Evolutionary conservation across 1,140 invertebrate species (phyloP), one percentile per base, ranked within the genome.

Genomic region (Ostrea edulis): DNA sequence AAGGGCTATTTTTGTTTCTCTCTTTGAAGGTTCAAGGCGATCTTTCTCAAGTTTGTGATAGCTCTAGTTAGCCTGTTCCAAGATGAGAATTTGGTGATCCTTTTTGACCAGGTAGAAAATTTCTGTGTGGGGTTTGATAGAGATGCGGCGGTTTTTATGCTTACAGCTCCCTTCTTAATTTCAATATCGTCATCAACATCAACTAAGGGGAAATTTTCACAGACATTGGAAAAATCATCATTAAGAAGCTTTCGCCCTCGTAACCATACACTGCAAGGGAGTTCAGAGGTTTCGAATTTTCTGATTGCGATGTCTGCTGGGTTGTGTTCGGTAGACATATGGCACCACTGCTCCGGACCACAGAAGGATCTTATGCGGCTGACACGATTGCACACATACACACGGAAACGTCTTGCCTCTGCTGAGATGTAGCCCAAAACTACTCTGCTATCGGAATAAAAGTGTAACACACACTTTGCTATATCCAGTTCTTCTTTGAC

Each of bases 371-470:
- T 65, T 4, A 90, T 90, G 4, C 84, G 65, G 22, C 85, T 53
- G 7, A 88, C 84, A 29, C 89, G 53, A 53, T 90, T 88, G 83
- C 20, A 51, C 7, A 90, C 87, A 85, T 90, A 88, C 2, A 90
- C 84, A 86, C 84, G 71, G 71, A 90, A 90, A 58, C 86, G n/a
- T 52, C 65, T 86, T 0, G 54, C 9, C 20, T 88, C 87, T 25
- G 82, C 82, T 62, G 87, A 85, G 25, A 88, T 82, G 29, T 89
- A 88, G 2, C 86, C 85, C 14, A 89, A 53, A 5, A 88, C 81
- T 53, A 90, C 87, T 62, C 53, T 65, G 17, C 87, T 88, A 68
- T 90, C 87, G 8, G 84, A 84, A 77, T 86, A 88, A 51, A 88
- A 86, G 12, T 65, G 58, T n/a, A 62, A 55, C 3, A 25, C 58